Evolutionary conservation across 2,113 vertebrate species (phyloP).

Genomic region (Hippocampus comes): DNA sequence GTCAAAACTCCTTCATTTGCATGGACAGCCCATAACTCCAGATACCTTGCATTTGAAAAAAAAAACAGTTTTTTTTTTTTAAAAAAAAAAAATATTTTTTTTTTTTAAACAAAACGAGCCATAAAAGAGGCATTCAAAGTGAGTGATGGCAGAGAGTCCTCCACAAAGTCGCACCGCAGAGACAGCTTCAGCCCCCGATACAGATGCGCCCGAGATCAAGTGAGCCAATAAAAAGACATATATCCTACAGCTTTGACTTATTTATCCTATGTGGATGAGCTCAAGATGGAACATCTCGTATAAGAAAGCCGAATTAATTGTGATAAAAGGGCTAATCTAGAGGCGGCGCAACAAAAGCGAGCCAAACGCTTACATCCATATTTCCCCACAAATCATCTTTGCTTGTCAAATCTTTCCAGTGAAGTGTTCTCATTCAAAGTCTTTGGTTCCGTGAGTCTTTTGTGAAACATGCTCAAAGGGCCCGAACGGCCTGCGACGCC

Average conservation of each 20-base stretch:
- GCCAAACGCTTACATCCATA: constrained; percentile 70
- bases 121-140: constrained; percentile 74
- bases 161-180: constrained; percentile 67
- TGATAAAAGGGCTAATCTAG: constrained; percentile 80
- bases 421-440: constrained; percentile 75
- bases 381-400: constrained; percentile 71
- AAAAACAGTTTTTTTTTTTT: constrained; percentile 73
- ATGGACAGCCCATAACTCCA: constrained; percentile 80
- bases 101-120: constrained; percentile 75
- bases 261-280: constrained; percentile 76
- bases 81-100: constrained; percentile 77
- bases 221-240: constrained; percentile 80
- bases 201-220: constrained; percentile 75
- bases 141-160: constrained; percentile 75
- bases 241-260: constrained; percentile 76
- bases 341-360: constrained; percentile 66
- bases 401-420: constrained; percentile 73
- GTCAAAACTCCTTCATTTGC: constrained; percentile 79
- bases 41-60: constrained; percentile 70
- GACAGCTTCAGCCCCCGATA: constrained; percentile 52
- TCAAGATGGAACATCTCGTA: constrained; percentile 79
- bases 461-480: constrained; percentile 55
- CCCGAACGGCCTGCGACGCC: too few species aligned
- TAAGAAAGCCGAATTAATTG: constrained; percentile 79
- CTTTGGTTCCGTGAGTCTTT: constrained; percentile 65